phyloP scores from a whole-genome alignment of 2,113 vertebrate species.

The Cheirogaleus medius region DNA sequence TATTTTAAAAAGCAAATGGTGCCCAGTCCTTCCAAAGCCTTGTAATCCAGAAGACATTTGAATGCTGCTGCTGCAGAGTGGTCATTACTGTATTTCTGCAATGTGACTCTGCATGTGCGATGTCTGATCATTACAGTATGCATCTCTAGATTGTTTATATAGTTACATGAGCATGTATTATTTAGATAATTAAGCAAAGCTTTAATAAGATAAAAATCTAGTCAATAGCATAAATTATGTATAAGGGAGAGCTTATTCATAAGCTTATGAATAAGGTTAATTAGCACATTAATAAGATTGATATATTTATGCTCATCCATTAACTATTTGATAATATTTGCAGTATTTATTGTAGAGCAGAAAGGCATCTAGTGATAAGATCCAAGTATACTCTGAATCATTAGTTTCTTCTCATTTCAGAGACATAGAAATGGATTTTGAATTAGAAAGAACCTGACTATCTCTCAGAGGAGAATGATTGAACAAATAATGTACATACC shows the following conservation, averaged over 20 bases:
- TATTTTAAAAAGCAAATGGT: neutral
- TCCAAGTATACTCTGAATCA: neutral
- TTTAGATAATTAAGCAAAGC: neutral
- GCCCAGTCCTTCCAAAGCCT: neutral
- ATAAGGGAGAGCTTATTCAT: neutral
- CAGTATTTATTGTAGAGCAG: neutral
- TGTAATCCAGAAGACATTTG: neutral
- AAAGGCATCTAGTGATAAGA: neutral
- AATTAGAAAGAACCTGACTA: neutral
- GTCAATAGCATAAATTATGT: neutral
- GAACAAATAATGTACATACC: neutral
- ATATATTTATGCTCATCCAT: neutral
- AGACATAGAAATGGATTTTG: neutral
- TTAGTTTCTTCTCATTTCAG: slow-evolving; percentile 14
- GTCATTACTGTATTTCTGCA: neutral
- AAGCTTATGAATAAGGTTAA: neutral
- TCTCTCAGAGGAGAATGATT: neutral
- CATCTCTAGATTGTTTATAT: neutral
- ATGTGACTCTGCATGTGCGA: neutral
- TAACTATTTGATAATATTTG: neutral
- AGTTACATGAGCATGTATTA: neutral
- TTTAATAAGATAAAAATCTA: neutral
- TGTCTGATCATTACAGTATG: fast-evolving
- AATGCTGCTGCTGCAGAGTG: too few species aligned
- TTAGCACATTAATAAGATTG: neutral